phyloP scores from a whole-genome alignment of 2,113 vertebrate species.

The Podocnemis expansa region DNA sequence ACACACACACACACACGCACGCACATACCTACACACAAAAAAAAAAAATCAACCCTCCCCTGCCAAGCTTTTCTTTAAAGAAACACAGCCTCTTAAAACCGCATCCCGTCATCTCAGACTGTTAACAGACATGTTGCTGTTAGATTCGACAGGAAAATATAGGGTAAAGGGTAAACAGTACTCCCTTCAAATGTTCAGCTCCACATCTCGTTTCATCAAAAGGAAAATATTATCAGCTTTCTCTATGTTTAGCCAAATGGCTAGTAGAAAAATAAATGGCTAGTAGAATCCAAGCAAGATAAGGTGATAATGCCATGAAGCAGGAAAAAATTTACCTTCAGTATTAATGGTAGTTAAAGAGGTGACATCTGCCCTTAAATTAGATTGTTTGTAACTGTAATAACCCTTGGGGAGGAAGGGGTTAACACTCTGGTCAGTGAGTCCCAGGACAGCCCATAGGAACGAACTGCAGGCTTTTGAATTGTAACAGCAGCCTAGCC shows the following conservation, averaged over 20 bases:
- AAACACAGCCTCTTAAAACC: too few relatives aligned
- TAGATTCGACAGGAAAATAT: not conserved
- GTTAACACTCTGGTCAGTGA: too few relatives aligned
- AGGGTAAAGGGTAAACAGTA: not conserved
- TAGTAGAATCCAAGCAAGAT: not conserved
- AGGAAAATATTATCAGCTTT: not conserved
- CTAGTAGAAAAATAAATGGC: conserved; percentile 27
- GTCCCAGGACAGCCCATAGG: too few relatives aligned
- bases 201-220: not conserved
- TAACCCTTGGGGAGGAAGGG: too few relatives aligned
- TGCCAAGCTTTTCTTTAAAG: too few relatives aligned
- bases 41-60: too few relatives aligned
- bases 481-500: too few relatives aligned
- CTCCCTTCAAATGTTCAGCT: accelerated
- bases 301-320: conserved; percentile 12
- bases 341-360: not conserved
- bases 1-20: too few relatives aligned
- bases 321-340: not conserved
- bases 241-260: not conserved
- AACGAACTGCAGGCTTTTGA: too few relatives aligned
- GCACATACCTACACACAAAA: too few relatives aligned
- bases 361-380: not conserved
- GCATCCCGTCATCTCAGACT: not conserved
- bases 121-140: not conserved
- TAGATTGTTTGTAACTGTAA: not conserved